Conservation (phyloP, 2,113 vertebrate species). For the Todiramphus saurophagus region DNA sequence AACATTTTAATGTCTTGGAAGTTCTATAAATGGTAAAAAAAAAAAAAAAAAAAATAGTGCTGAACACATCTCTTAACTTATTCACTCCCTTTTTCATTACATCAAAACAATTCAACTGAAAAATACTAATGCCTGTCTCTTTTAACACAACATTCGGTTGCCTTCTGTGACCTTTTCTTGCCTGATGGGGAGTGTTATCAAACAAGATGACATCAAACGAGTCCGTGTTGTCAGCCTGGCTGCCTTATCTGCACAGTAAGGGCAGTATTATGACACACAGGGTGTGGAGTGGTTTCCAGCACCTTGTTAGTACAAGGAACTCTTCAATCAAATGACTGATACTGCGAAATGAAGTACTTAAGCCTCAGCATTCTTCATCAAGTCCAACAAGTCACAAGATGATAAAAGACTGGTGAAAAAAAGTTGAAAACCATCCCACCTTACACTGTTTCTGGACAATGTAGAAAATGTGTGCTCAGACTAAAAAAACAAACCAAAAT, state of each 20-base stretch:
- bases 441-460: background rate
- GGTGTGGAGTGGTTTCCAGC: background rate
- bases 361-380: background rate
- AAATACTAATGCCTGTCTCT: background rate
- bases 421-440: background rate
- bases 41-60: background rate
- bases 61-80: background rate
- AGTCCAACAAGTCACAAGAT: background rate
- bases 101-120: background rate
- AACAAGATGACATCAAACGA: background rate
- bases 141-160: background rate
- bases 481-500: background rate
- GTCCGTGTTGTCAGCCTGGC: background rate
- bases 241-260: background rate
- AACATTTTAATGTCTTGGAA: background rate
- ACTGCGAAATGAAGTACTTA: background rate
- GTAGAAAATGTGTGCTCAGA: background rate
- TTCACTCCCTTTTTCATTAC: background rate
- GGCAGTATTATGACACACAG: background rate
- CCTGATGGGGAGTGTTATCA: background rate
- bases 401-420: background rate
- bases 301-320: background rate
- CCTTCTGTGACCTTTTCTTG: background rate
- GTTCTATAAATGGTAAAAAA: background rate
- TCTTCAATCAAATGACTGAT: background rate